Evolutionary conservation across 1,140 invertebrate genomes (phyloP), one percentile per base, ranked within the genome.

Genomic region (Pseudomyrmex dendroicus): DNA sequence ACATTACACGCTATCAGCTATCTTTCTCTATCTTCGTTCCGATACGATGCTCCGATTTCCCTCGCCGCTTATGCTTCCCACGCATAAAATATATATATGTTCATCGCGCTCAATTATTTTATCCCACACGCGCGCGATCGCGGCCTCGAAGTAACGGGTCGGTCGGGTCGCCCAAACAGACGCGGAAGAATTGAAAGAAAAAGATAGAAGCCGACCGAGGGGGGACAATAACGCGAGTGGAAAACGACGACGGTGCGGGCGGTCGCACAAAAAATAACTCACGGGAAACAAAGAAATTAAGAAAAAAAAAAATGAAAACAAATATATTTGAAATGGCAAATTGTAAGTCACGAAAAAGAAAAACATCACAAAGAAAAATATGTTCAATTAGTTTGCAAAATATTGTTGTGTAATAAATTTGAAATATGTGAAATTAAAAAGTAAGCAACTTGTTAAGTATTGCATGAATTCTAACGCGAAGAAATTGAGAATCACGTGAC

Each of bases 81-180:
- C 73, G 82, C 80, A 68, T 68, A 48, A 73, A 82, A 83, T 85
- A 85, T 67, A 52, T 62, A 12, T 35, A 46, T 73, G 84, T 63
- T 88, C 83, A 73, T 68, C 20, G 83, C 25, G 20, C 20, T 83
- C 22, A 9, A 68, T 25, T 68, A 72, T 61, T 83, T 88, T 35
- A 35, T 35, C 35, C 35, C 35, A 62, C 48, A 54, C 87, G 78
- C 83, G 66, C 78, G 82, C 78, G 66, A 80, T 64, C 59, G 50
- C 44, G 78, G 78, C 44, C 68, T 57, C 86, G 70, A 89, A 68
- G 68, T 88, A 89, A 85, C 87, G 87, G 76, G 57, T 63, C 68
- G 52, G 66, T 59, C 74, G 17, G 48, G 56, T 59, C 48, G 67
- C 22, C 72, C n/a, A 72, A 74, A 86, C 63, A 68, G 66, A 84